These are phyloP conservation scores for Norana najaformis DNA, from an alignment of 2,888 invertebrate species.

Conservation along the genomic window DNA sequence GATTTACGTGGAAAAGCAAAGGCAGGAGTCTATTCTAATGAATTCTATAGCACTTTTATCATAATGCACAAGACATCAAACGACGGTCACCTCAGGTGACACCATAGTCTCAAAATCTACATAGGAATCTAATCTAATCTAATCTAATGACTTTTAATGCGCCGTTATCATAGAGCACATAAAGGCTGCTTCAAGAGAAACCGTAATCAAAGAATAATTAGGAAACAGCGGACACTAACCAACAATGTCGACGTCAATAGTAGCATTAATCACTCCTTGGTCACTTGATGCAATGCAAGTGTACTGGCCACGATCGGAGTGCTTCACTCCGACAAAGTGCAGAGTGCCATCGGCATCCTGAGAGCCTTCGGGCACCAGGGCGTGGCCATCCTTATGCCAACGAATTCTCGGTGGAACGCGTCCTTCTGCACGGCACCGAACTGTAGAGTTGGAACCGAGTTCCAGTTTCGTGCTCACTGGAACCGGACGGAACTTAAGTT, in stretches of 20 bases:
- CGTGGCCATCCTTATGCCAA: slow-evolving; percentile 69
- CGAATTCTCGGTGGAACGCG: slow-evolving; percentile 70
- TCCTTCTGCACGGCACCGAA: slow-evolving; percentile 89
- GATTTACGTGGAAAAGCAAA: too few species aligned
- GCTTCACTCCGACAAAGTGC: slow-evolving; percentile 67
- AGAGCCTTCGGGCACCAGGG: slow-evolving; percentile 65
- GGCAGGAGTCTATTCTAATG: neutral
- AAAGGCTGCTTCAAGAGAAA: neutral
- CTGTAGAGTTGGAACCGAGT: slow-evolving; percentile 77
- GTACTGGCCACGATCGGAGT: slow-evolving; percentile 77
- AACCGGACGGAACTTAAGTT: slow-evolving; percentile 81
- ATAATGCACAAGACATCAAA: neutral
- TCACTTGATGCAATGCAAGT: slow-evolving; percentile 73
- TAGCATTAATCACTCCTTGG: slow-evolving; percentile 80
- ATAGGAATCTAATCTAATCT: neutral
- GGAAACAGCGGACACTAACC: slow-evolving; percentile 67
- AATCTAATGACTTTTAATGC: neutral
- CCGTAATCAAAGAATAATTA: neutral
- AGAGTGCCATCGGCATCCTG: slow-evolving; percentile 41
- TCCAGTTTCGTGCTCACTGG: slow-evolving; percentile 85
- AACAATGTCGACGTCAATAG: slow-evolving; percentile 80
- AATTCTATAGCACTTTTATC: neutral
- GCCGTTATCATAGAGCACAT: neutral
- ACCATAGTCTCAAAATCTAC: too few species aligned
- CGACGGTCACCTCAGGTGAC: too few species aligned